Evolutionary conservation across 1,140 invertebrate species (phyloP), one percentile per base, ranked within the genome.

Genomic region (Caerostris extrusa): DNA sequence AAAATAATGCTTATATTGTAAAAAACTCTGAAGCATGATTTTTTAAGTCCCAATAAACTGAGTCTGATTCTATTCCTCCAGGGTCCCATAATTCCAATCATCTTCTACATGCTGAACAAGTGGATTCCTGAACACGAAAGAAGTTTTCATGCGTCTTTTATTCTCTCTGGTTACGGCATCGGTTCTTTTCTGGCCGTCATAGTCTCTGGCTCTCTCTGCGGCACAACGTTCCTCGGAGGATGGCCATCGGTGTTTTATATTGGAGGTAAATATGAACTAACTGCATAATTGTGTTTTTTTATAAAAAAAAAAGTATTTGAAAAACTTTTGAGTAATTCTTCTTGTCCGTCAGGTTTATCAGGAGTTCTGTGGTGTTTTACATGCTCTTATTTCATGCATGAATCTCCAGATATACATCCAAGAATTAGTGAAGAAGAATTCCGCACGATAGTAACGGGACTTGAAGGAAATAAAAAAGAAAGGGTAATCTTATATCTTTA

Each of bases 161-260:
- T 98, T 96, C 98, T 93, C 1, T 93, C 98, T 19, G 98, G 98
- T 7, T 98, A 97, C 95, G 98, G 98, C 95, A 97, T 98, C 3
- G 98, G 98, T 50, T 98, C 98, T 0, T 98, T 98, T 1, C 96
- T 98, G 14, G 97, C 98, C 0, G 97, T 98, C 97, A 97, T 97
- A 0, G 95, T 98, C 0, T 97, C 97, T 77, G 98, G 97, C 0
- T 95, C 97, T 34, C 96, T 98, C 87, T 97, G 98, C 0, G 96
- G 97, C 8, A 57, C 87, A 12, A 64, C 17, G 5, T 88, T 94
- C 56, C 96, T 97, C 64, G 97, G 97, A 50, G 98, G 98, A 10
- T 99, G 98, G 98, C 97, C 97, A 0, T 97, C 97, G 34, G 97
- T 98, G n/a, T 99, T 99, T 96, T 99, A 99, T 95, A 97, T 98